Conservation (phyloP, 92 coral and sea anemone genomes). For the Nematostella vectensis region DNA sequence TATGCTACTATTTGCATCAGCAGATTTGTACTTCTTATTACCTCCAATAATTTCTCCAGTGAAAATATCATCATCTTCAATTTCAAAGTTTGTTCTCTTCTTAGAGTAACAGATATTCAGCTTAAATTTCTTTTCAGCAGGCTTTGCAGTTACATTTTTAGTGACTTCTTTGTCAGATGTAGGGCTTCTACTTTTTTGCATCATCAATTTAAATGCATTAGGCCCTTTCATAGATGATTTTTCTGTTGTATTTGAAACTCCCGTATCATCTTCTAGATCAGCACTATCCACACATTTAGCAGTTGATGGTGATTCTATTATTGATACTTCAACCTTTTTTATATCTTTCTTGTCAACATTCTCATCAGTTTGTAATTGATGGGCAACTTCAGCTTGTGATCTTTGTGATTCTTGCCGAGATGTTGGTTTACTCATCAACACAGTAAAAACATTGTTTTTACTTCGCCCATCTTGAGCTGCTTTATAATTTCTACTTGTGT, state of each 20-base stretch:
- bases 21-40: not conserved
- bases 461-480: not conserved
- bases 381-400: not conserved
- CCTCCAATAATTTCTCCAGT: not conserved
- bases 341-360: not conserved
- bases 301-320: not conserved
- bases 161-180: too few relatives aligned
- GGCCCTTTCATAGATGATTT: slow-evolving; percentile 9
- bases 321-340: not conserved
- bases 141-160: slow-evolving; percentile 7
- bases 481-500: too few relatives aligned
- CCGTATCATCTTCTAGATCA: not conserved
- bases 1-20: not conserved
- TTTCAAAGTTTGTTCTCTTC: not conserved
- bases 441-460: too few relatives aligned
- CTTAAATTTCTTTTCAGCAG: slow-evolving; percentile 21
- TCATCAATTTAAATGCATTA: slow-evolving; percentile 63
- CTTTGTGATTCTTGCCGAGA: too few relatives aligned
- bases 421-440: too few relatives aligned
- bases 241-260: not conserved
- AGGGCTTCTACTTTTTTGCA: slow-evolving; percentile 51
- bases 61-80: not conserved
- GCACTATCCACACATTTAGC: not conserved
- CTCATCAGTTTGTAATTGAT: too few relatives aligned
- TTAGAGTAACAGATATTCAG: slow-evolving; percentile 31